phyloP scores from a whole-genome alignment of 2,113 vertebrate species.

The Rostratula benghalensis region DNA sequence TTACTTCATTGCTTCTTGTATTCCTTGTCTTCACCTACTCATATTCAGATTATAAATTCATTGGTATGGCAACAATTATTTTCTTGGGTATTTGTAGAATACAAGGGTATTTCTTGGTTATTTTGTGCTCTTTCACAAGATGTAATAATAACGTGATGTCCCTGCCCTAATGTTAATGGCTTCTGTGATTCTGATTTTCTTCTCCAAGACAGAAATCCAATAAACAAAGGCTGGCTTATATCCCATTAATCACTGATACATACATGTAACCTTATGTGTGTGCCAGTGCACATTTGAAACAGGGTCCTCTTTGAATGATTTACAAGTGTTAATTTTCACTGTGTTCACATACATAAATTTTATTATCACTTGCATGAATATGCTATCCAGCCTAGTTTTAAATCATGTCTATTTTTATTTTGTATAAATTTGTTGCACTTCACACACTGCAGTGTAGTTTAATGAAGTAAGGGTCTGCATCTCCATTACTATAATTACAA shows the following conservation, averaged over 20 bases:
- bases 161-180: background rate
- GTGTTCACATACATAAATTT: constrained; percentile 5
- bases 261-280: background rate
- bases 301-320: background rate
- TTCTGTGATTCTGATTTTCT: background rate
- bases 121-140: background rate
- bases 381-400: background rate
- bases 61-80: background rate
- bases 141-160: background rate
- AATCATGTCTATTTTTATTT: constrained; percentile 61
- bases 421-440: constrained; percentile 34
- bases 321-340: constrained; percentile 35
- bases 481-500: constrained; percentile 62
- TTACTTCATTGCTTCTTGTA: background rate
- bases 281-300: background rate
- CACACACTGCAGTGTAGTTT: constrained; percentile 39
- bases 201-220: background rate
- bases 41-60: background rate
- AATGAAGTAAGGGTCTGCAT: constrained; percentile 63
- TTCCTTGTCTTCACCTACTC: background rate
- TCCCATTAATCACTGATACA: background rate
- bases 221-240: background rate
- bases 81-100: background rate
- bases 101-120: background rate
- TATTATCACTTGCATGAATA: constrained; percentile 55